A percentile compares a stretch with the other conserved stretches of the same genome.
Conservation (phyloP, 2,888 invertebrate species). For the Platerodrilus igneus region DNA sequence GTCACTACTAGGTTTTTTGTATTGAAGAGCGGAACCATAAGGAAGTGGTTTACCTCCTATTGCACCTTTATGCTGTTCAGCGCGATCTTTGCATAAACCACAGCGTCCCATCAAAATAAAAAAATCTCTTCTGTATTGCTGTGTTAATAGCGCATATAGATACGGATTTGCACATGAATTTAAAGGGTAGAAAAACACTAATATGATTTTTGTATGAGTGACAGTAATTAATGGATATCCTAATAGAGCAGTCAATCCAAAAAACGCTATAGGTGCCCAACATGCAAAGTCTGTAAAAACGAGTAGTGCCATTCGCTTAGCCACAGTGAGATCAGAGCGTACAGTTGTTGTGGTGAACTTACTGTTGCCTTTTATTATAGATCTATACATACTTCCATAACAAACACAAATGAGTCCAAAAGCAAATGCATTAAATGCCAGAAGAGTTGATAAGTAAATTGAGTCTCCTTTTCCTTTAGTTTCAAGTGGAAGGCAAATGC, state of each 20-base stretch:
- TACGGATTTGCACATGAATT: conserved; percentile 68
- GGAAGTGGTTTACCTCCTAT: conserved; percentile 46
- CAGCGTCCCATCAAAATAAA: conserved; percentile 52
- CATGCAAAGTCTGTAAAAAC: conserved; percentile 62
- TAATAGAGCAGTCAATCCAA: conserved; percentile 59
- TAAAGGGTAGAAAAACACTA: conserved; percentile 65
- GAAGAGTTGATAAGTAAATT: conserved; percentile 53
- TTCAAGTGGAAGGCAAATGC: conserved; percentile 64
- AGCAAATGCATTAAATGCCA: conserved; percentile 58
- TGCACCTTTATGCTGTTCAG: conserved; percentile 48
- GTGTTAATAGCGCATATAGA: conserved; percentile 62
- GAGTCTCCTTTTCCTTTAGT: conserved; percentile 52
- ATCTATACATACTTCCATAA: conserved; percentile 60
- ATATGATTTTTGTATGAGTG: conserved; percentile 52
- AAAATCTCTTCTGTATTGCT: conserved; percentile 59
- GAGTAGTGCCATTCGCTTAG: conserved; percentile 62
- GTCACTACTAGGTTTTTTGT: conserved; percentile 34
- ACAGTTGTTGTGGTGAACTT: conserved; percentile 48
- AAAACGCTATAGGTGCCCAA: conserved; percentile 63
- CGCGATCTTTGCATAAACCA: conserved; percentile 47
- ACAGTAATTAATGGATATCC: conserved; percentile 58
- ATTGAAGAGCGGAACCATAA: conserved; percentile 42
- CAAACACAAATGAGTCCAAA: conserved; percentile 61
- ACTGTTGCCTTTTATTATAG: conserved; percentile 54
- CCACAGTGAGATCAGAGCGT: conserved; percentile 51